Evolutionary conservation across 2,888 invertebrate species (phyloP).

Genomic region (Caenorhabditis doughertyi): DNA sequence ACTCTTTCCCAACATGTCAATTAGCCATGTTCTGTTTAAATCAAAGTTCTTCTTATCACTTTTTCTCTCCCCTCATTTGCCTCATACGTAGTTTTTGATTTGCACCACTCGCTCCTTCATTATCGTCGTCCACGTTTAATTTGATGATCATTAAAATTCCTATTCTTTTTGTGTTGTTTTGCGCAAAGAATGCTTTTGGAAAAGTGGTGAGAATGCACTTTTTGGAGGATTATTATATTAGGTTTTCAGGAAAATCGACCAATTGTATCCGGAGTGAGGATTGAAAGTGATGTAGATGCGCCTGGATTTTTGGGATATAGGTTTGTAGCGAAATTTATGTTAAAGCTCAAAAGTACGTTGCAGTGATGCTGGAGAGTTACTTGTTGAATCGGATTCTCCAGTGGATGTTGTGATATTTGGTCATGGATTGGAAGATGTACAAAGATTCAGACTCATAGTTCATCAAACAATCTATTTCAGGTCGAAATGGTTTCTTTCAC

Average conservation of each 20-base stretch:
- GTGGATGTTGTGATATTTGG: constrained; percentile 79
- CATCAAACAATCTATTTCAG: constrained; percentile 28
- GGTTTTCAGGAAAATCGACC: constrained; percentile 36
- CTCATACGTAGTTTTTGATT: constrained; percentile 34
- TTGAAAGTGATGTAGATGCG: constrained; percentile 43
- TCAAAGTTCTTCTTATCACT: constrained; percentile 26
- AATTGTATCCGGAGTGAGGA: constrained; percentile 52
- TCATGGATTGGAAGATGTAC: constrained; percentile 78
- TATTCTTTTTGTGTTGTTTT: constrained; percentile 3
- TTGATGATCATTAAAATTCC: constrained; percentile 49
- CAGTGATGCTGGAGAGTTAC: constrained; percentile 75
- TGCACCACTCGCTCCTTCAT: constrained; percentile 30
- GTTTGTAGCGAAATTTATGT: neutral
- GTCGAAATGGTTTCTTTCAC: constrained; percentile 75
- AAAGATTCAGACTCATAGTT: neutral
- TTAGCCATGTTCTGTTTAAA: neutral
- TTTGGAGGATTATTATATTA: neutral
- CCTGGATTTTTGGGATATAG: constrained; percentile 55
- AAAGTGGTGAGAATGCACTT: constrained; percentile 33
- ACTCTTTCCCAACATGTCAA: neutral
- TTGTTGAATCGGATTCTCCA: constrained; percentile 74
- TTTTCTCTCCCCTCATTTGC: neutral
- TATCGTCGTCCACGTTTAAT: constrained; percentile 4
- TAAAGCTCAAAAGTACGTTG: neutral
- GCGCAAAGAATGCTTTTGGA: neutral